Conservation (phyloP, 2,113 vertebrate genomes). For the Sphaerodactylus townsendi region DNA sequence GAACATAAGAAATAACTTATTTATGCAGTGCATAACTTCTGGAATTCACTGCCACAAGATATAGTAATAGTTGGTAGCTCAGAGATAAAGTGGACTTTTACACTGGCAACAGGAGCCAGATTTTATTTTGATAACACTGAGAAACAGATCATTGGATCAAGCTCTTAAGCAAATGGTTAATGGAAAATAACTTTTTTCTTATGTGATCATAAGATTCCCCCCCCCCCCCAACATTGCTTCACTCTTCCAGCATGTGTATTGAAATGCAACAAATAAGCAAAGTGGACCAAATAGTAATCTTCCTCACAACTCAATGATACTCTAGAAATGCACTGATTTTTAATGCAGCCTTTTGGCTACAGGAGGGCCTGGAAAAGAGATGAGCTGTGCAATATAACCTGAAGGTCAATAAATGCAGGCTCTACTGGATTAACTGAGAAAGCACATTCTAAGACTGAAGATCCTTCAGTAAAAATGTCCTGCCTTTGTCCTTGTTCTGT, state of each 20-base stretch:
- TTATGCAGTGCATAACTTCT: too few species aligned
- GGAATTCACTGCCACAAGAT: too few species aligned
- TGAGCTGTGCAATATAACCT: slow-evolving; percentile 2
- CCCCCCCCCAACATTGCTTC: not conserved
- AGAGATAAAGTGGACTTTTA: not conserved
- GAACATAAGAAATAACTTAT: too few species aligned
- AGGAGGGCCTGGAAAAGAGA: not conserved
- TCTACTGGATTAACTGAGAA: slow-evolving; percentile 21
- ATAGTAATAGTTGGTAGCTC: too few species aligned
- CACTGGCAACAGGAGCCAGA: not conserved
- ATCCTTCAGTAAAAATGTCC: not conserved
- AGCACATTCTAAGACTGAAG: not conserved
- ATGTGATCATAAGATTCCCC: not conserved
- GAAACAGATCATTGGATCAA: not conserved
- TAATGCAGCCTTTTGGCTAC: not conserved
- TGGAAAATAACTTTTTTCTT: not conserved
- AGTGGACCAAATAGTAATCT: not conserved
- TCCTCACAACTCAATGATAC: not conserved
- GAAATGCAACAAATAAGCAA: not conserved
- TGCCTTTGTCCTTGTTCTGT: slow-evolving; percentile 1
- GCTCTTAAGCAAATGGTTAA: not conserved
- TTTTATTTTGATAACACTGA: not conserved
- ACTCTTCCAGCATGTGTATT: not conserved
- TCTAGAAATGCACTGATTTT: not conserved
- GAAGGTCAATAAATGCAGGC: slow-evolving; percentile 1